Percentiles rank a stretch among this genome's conserved stretches.
These are phyloP conservation scores for Aviceda subcristata DNA, from an alignment of 2,113 vertebrate species.

Conservation along the genomic window DNA sequence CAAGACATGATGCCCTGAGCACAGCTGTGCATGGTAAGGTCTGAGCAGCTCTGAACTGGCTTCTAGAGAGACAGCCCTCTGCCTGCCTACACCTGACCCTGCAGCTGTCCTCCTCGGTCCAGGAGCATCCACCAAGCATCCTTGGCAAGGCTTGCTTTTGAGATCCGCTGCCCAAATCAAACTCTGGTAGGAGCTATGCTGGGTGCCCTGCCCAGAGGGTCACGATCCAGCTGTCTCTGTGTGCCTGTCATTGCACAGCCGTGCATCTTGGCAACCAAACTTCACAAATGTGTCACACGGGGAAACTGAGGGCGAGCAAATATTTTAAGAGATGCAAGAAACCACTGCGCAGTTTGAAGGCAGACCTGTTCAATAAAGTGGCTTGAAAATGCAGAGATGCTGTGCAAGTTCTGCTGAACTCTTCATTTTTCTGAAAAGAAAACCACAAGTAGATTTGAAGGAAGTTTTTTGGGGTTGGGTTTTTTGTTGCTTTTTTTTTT, in stretches of 20 bases:
- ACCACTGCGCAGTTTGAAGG: not conserved
- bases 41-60: not conserved
- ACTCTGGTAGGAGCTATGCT: not conserved
- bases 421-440: not conserved
- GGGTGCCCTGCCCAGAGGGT: not conserved
- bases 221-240: not conserved
- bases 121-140: not conserved
- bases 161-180: not conserved
- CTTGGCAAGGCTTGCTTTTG: not conserved
- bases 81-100: not conserved
- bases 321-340: not conserved
- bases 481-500: too few relatives aligned
- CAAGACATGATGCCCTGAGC: not conserved
- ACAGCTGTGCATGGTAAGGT: not conserved
- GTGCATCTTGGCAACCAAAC: not conserved
- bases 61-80: not conserved
- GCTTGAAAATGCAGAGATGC: not conserved
- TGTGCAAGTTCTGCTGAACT: not conserved
- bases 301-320: not conserved
- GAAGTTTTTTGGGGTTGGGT: not conserved
- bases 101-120: accelerated
- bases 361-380: not conserved
- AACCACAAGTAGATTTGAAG: not conserved
- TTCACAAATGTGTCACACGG: accelerated
- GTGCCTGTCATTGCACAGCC: not conserved